Evolutionary conservation across 2,113 vertebrate species (phyloP).

Genomic region (Acanthisitta chloris): DNA sequence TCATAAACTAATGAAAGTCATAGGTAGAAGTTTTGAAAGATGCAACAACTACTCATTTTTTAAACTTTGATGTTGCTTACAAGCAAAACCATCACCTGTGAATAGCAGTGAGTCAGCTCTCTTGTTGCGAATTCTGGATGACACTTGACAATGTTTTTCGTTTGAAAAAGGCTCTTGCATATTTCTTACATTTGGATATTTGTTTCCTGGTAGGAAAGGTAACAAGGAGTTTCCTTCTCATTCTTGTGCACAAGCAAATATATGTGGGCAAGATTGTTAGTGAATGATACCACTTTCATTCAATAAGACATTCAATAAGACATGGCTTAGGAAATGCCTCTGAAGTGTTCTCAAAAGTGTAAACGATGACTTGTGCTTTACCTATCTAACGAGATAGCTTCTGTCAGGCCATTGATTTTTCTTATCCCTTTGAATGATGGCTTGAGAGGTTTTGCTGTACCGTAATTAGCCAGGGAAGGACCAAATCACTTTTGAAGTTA

Average conservation of each 20-base stretch:
- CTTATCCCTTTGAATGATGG: not conserved
- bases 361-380: not conserved
- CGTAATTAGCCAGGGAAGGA: slow-evolving; percentile 67
- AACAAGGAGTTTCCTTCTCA: not conserved
- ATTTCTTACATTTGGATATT: slow-evolving; percentile 23
- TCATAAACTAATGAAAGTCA: not conserved
- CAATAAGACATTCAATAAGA: not conserved
- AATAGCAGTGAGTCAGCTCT: not conserved
- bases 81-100: not conserved
- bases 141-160: not conserved
- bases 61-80: not conserved
- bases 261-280: not conserved
- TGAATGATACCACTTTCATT: not conserved
- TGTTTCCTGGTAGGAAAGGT: not conserved
- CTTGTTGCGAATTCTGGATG: not conserved
- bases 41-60: not conserved
- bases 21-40: not conserved
- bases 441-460: slow-evolving; percentile 37
- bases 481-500: slow-evolving; percentile 66
- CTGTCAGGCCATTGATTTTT: slow-evolving; percentile 50
- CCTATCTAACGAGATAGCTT: not conserved
- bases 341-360: not conserved
- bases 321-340: not conserved
- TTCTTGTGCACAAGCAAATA: not conserved
- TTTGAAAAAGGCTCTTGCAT: not conserved